Conservation (phyloP, 23 tunicate species). For the Phallusia fumigata region DNA sequence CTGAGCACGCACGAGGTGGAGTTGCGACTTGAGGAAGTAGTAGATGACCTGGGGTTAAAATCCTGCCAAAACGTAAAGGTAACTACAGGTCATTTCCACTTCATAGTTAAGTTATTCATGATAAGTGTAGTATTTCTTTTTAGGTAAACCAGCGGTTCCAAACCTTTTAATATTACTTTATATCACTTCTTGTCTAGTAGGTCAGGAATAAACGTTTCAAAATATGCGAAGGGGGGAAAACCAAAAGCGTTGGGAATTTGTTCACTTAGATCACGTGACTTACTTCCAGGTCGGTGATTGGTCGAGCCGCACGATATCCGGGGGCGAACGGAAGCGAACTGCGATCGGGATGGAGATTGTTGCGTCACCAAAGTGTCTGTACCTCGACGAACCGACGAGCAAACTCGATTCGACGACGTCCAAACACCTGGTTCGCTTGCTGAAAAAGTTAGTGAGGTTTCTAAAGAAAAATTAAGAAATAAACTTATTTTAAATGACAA, state of each 20-base stretch:
- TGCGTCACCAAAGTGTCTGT: slow-evolving; percentile 44
- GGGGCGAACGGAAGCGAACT: slow-evolving; percentile 56
- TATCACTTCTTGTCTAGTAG: too few species aligned
- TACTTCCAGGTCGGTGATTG: slow-evolving; percentile 24
- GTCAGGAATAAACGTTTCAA: too few species aligned
- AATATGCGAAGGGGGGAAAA: too few species aligned
- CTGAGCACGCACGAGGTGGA: not conserved
- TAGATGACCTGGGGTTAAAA: slow-evolving; percentile 8
- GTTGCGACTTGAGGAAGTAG: slow-evolving; percentile 18
- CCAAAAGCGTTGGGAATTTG: too few species aligned
- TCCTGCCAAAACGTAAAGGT: slow-evolving; percentile 35
- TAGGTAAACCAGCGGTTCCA: too few species aligned
- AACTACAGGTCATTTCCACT: not conserved
- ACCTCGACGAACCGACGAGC: slow-evolving; percentile 59
- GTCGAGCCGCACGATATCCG: slow-evolving; percentile 15
- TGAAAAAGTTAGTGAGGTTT: slow-evolving; percentile 16
- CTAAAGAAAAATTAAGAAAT: too few species aligned
- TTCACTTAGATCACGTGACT: not conserved
- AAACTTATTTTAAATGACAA: too few species aligned
- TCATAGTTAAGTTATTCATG: too few species aligned
- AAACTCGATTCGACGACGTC: slow-evolving; percentile 45
- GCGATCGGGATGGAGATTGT: slow-evolving; percentile 50
- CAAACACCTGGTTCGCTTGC: slow-evolving; percentile 17
- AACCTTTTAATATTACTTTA: too few species aligned
- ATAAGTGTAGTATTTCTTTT: too few species aligned